Conservation (phyloP, 2,113 vertebrate genomes). For the Lepus americanus region DNA sequence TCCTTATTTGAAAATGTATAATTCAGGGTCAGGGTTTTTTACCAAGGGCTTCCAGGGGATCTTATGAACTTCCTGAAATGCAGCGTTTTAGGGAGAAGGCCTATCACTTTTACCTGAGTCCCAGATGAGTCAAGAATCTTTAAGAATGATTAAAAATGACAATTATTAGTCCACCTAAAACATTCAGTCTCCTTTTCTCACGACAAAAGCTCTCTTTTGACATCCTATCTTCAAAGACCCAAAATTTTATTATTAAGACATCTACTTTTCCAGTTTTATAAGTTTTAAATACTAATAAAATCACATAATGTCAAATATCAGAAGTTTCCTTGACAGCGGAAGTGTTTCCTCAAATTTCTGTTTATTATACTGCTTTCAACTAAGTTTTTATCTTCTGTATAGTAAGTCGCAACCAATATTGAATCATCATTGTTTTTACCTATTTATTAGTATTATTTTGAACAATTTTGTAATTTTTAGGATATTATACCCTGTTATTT, state of each 20-base stretch:
- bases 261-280: background rate
- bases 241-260: background rate
- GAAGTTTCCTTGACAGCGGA: background rate
- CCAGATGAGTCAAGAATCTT: background rate
- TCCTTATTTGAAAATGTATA: constrained; percentile 53
- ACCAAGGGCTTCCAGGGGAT: background rate
- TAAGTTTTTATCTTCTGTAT: constrained; percentile 30
- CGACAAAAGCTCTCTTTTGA: background rate
- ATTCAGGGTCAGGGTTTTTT: background rate
- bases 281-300: constrained; percentile 52
- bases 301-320: background rate
- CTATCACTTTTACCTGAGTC: background rate
- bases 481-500: background rate
- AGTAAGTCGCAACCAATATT: constrained; percentile 31
- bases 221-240: constrained; percentile 26
- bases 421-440: constrained; percentile 52
- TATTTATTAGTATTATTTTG: constrained; percentile 30
- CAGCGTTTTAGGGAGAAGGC: constrained; percentile 39
- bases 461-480: constrained; percentile 11
- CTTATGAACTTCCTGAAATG: constrained; percentile 47
- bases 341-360: constrained; percentile 14
- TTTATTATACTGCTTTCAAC: constrained; percentile 56
- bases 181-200: constrained; percentile 2
- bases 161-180: background rate
- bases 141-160: background rate